phyloP scores from a whole-genome alignment of 2,888 invertebrate genomes.

The Rhopalosiphum nymphaeae region DNA sequence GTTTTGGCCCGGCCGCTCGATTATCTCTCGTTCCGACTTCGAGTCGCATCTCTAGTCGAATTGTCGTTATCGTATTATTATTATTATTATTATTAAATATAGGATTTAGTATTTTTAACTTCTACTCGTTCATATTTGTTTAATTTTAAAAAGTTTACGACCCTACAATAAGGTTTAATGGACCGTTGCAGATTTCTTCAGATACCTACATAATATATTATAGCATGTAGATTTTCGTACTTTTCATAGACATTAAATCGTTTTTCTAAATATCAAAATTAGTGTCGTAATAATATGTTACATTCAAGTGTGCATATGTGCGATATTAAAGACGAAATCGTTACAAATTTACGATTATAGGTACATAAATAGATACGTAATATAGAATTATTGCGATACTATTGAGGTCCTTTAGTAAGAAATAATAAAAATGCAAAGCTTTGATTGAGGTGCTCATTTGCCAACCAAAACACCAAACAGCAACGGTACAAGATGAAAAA shows the following conservation, averaged over 20 bases:
- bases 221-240: background rate
- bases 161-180: background rate
- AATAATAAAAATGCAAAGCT: background rate
- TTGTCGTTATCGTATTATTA: background rate
- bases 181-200: background rate
- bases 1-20: background rate
- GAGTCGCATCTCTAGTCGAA: constrained; percentile 1
- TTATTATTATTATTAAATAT: background rate
- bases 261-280: background rate
- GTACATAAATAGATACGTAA: background rate
- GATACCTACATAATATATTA: background rate
- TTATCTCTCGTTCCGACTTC: background rate
- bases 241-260: background rate
- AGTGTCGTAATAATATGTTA: background rate
- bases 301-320: background rate
- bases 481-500: background rate
- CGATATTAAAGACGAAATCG: background rate
- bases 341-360: background rate
- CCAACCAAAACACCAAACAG: background rate
- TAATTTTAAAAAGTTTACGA: background rate
- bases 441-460: background rate
- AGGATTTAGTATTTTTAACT: background rate
- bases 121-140: background rate
- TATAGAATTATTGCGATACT: background rate
- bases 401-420: background rate